Evolutionary conservation across 2,888 invertebrate species (phyloP), one percentile per base, ranked within the genome.

Genomic region (Pegoplata infirma): DNA sequence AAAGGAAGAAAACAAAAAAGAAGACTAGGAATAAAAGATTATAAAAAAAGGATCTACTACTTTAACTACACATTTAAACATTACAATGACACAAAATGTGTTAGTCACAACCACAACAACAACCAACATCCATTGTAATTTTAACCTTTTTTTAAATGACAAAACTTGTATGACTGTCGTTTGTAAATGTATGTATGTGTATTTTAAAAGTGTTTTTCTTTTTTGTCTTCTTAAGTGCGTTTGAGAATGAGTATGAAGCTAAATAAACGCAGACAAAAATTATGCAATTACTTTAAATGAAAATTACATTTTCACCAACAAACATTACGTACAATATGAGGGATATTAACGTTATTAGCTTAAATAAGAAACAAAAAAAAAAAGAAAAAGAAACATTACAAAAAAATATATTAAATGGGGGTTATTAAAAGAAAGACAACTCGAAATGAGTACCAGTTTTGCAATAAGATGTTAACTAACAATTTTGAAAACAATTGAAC

Each of bases 271-370:
- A 44, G 46, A 55, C 44, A 64, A 64, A 49, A 64, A 36, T 46
- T 56, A 17, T 55, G 55, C 59, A 74, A 69, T 74, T 66, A 78
- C 69, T 47, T 72, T 47, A 46, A 68, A 63, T 67, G 40, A 72
- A 76, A n/a, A 76, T 68, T 64, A 72, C 55, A 72, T 72, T 75
- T 56, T 3, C 5, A 71, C 40, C 16, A 28, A 55, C 16, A 53
- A 1, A 2, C 28, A 28, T 28, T 28, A 2, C 8, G 28, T 2
- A 32, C 3, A n/a, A 12, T 32, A 40, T 40, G 36, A 40, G 36
- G 36, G 36, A 3, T 40, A 40, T 40, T 40, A 40, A 40, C n/a
- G 36, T 40, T 40, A n/a, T 40, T 40, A 40, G 36, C 36, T 40
- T n/a, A 23, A 14, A 51, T 10, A n/a, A n/a, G n/a, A n/a, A n/a